Evolutionary conservation across 2,113 vertebrate species (phyloP).

Genomic region (Synodontis membranacea): DNA sequence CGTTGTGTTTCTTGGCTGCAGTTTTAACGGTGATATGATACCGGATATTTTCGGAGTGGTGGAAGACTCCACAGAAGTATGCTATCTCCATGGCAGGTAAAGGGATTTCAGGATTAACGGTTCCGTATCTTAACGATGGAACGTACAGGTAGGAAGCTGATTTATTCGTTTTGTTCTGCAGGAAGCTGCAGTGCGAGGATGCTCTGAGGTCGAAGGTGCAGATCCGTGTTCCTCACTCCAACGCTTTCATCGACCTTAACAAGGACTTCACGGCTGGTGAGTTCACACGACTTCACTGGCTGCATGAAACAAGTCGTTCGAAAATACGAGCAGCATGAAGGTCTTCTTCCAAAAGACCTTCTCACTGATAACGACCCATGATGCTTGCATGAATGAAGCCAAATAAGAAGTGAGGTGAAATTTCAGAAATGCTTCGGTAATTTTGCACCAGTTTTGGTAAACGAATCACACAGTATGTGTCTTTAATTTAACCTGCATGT

Average conservation of each 20-base stretch:
- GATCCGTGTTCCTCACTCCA: conserved; percentile 86
- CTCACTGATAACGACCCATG: not conserved
- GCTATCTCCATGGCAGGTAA: conserved; percentile 74
- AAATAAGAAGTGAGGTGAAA: not conserved
- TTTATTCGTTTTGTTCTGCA: conserved; percentile 56
- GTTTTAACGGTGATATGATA: conserved; percentile 88
- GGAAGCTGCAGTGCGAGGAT: conserved; percentile 74
- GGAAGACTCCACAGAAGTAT: conserved; percentile 73
- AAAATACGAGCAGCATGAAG: not conserved
- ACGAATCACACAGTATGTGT: not conserved
- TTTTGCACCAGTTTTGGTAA: not conserved
- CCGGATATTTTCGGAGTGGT: conserved; percentile 88
- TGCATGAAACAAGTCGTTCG: not conserved
- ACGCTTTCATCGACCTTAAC: conserved; percentile 93
- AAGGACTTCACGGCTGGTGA: conserved; percentile 94
- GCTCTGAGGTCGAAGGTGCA: conserved; percentile 65
- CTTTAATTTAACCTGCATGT: not conserved
- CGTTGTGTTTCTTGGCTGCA: conserved; percentile 15
- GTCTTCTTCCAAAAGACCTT: not conserved
- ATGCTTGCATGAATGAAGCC: not conserved
- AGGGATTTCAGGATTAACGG: conserved; percentile 50
- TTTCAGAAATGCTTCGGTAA: not conserved
- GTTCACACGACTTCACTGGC: too few relatives aligned
- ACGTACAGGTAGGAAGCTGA: not conserved
- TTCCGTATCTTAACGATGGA: not conserved